Evolutionary conservation across 1,140 invertebrate species (phyloP), one percentile per base, ranked within the genome.

Genomic region (Ostrea denselamellosa): DNA sequence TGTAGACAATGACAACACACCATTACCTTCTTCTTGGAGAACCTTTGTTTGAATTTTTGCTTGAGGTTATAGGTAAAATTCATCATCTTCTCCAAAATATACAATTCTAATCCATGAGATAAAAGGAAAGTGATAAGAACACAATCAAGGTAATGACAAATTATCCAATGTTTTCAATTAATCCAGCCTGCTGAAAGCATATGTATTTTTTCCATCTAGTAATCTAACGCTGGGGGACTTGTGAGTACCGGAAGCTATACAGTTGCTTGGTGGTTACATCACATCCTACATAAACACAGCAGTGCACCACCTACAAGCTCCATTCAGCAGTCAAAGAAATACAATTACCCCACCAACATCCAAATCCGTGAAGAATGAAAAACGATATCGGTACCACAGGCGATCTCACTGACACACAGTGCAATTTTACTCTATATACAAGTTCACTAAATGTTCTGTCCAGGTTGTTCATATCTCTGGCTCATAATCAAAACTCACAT

Each of bases 21-120:
- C 34, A 25, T 77, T 77, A 77, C 68, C 68, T 77, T 77, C 5
- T 77, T 77, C 68, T 77, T 77, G 68, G 68, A 77, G 22, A 77
- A 77, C 68, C 28, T 77, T 9, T 77, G 22, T 77, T 77, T 77
- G 14, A 77, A 28, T 77, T 77, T 77, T 28, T 34, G 68, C 68
- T 77, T 77, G 68, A 77, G 68, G 68, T 77, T 77, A 77, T 77
- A 25, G 28, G 68, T 77, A 77, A 77, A 77, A 34, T 77, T 77
- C 9, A 77, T 28, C 68, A 77, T 77, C 25, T 25, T 77, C 22
- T 77, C 68, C 25, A 77, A 12, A 77, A 34, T 34, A 12, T 14
- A 14, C 28, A 77, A 77, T 77, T 77, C 68, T 25, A 22, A 77
- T 77, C 68, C 68, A 77, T 77, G 25, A 77, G 68, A 77, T 77